These are phyloP conservation scores for Galagoides demidoff DNA, from an alignment of 2,797 vertebrate genomes.

Conservation along the genomic window DNA sequence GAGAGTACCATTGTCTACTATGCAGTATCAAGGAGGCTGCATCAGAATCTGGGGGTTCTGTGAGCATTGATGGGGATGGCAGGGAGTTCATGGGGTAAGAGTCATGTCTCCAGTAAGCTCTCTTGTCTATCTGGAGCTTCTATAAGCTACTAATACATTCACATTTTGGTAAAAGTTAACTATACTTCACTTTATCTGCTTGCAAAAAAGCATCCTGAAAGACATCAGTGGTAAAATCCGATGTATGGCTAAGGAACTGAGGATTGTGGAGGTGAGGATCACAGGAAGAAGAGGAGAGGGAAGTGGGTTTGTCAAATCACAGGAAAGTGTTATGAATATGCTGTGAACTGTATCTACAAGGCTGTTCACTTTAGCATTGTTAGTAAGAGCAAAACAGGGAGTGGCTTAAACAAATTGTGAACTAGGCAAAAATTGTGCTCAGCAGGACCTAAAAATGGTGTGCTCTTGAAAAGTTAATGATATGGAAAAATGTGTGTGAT, in stretches of 20 bases:
- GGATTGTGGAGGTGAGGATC: background rate
- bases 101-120: background rate
- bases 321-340: background rate
- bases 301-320: background rate
- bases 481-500: background rate
- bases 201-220: background rate
- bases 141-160: background rate
- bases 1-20: background rate
- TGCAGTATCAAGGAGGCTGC: background rate
- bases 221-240: background rate
- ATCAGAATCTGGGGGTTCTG: background rate
- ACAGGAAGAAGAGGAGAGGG: background rate
- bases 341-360: background rate
- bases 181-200: background rate
- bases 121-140: background rate
- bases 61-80: background rate
- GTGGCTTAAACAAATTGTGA: background rate
- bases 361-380: background rate
- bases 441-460: background rate
- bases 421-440: background rate
- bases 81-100: background rate
- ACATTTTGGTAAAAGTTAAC: background rate
- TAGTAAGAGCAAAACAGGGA: background rate
- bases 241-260: background rate
- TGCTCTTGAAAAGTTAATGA: background rate